A percentile compares a stretch with the other conserved stretches of the same genome.
Evolutionary conservation across 2,113 vertebrate genomes (phyloP).

Genomic region (Podiceps cristatus): DNA sequence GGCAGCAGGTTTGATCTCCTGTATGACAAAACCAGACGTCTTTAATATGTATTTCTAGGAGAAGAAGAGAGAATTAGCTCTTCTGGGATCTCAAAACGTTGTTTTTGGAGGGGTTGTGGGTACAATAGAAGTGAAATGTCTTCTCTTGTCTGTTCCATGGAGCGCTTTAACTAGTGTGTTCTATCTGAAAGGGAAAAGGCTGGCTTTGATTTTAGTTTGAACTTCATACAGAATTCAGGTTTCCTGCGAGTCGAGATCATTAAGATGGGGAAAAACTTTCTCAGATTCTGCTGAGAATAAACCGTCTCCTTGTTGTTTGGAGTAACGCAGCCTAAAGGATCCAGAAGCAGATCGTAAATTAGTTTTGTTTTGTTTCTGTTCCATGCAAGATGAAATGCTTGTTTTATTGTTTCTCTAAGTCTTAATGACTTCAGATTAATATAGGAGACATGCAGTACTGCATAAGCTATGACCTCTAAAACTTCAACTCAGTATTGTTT

Average conservation of each 20-base stretch:
- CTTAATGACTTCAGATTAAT: background rate
- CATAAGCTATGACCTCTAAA: background rate
- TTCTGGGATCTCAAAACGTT: background rate
- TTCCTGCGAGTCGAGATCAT: background rate
- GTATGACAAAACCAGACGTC: background rate
- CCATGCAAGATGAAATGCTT: background rate
- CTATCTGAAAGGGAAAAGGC: background rate
- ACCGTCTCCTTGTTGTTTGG: background rate
- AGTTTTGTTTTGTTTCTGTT: background rate
- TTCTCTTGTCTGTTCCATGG: background rate
- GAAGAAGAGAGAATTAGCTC: background rate
- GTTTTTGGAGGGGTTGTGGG: background rate
- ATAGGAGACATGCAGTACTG: background rate
- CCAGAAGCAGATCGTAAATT: background rate
- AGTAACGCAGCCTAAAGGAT: background rate
- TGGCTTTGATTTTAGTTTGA: background rate
- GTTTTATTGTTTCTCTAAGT: background rate
- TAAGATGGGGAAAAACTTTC: background rate
- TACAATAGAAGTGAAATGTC: background rate
- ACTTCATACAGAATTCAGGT: background rate
- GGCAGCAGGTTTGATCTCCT: background rate
- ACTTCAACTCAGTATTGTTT: background rate
- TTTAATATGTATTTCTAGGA: accelerated
- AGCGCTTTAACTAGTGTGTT: background rate
- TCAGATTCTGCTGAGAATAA: background rate